Conservation (phyloP, 2,888 invertebrate genomes). For the Phengaris alcon region DNA sequence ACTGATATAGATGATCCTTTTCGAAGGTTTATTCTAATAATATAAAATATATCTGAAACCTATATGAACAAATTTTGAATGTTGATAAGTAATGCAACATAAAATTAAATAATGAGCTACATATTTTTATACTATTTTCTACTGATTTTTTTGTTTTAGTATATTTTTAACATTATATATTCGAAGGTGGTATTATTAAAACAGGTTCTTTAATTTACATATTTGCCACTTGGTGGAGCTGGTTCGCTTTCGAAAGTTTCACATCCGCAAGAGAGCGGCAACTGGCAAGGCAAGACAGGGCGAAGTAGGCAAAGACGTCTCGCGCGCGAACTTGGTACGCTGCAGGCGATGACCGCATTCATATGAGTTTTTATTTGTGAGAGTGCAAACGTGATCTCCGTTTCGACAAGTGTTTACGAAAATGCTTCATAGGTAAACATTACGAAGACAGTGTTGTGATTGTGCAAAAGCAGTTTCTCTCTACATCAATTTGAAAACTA, state of each 20-base stretch:
- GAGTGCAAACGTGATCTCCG: conserved; percentile 74
- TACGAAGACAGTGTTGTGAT: conserved; percentile 67
- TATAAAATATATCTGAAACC: no score
- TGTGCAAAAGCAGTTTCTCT: conserved; percentile 60
- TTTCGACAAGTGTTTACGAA: conserved; percentile 71
- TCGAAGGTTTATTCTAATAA: no score
- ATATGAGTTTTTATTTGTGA: conserved; percentile 71
- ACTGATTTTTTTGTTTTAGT: conserved; percentile 35
- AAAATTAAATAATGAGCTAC: no score
- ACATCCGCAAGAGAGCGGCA: conserved; percentile 78
- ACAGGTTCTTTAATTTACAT: conserved; percentile 71
- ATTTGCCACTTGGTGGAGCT: conserved; percentile 75
- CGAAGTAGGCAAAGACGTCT: conserved; percentile 72
- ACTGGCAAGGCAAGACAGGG: conserved; percentile 52
- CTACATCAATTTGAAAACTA: conserved; percentile 60
- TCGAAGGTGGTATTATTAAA: conserved; percentile 51
- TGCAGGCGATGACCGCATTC: conserved; percentile 79
- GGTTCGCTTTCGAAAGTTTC: conserved; percentile 77
- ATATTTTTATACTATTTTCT: conserved; percentile 5
- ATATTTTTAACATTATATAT: conserved; percentile 8
- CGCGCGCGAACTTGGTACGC: conserved; percentile 76
- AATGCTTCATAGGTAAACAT: conserved; percentile 77
- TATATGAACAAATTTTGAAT: no score
- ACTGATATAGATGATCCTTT: no score
- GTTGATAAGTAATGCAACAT: no score